Base-by-base conservation (phyloP, 2,113 vertebrate genomes). In the Pycnonotus jocosus region DNA sequence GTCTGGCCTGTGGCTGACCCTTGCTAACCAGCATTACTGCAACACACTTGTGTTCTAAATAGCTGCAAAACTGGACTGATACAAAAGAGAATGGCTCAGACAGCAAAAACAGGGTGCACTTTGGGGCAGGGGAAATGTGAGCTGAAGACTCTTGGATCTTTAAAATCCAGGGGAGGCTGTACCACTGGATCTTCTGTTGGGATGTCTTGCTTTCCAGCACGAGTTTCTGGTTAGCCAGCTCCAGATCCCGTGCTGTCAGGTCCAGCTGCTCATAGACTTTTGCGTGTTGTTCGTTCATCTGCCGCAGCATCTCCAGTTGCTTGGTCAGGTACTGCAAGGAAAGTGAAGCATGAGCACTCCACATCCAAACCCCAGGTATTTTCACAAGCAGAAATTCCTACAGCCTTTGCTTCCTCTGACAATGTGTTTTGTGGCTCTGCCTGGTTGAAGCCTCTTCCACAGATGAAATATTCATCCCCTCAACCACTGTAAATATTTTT, bases 191-290 rank as follows among this genome's bases (percentile, higher is more conserved):
- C 93, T 99, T 99, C 98, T 99, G 99, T 92, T 99, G 99, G 25
- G 99, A 99, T 17, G 98, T 97, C 92, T 99, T 99, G 97, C 99
- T 99, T 97, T 99, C 99, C 97, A 99, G 97, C 88, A 99, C 98
- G 20, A 99, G 99, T 62, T 98, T 99, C 97, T 99, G 98, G 71
- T 99, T 99, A 78, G 98, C 98, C 88, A 99, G 98, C 97, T 99
- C 99, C 97, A 99, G 98, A 96, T 99, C 99, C 24, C 99, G 97
- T 4, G 99, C 99, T 0, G 99, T 99, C 94, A 99, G 98, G 58
- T 99, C 99, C 97, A 99, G 97, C 98, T 99, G 99, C 90, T 99
- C 99, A 0, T 99, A 99, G 86, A 99, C 99, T 87, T 99, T 99
- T 0, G 99, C 99, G 0, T 99, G 99, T 97, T 99, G 99, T 86